Evolutionary conservation across 2,113 vertebrate genomes (phyloP).

Genomic region (Chinchilla lanigera): DNA sequence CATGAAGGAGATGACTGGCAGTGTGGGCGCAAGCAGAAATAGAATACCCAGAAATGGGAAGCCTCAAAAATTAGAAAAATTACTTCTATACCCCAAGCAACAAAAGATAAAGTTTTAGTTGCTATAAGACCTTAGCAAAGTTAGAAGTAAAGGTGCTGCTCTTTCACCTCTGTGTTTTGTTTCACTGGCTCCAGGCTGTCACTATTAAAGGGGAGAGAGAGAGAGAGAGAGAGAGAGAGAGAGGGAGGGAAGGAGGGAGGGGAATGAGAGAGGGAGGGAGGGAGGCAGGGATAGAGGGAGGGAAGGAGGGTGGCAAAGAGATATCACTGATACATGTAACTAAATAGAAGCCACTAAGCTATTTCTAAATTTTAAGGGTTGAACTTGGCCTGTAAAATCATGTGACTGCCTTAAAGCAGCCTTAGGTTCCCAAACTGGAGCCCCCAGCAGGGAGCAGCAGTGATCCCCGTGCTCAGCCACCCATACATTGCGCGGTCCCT

Average conservation of each 20-base stretch:
- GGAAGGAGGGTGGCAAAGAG: background rate
- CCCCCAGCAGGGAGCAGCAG: background rate
- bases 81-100: background rate
- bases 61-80: background rate
- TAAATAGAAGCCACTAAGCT: background rate
- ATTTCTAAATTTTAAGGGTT: background rate
- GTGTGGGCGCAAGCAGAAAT: background rate
- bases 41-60: background rate
- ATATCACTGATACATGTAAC: background rate
- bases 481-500: background rate
- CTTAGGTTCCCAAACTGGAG: background rate
- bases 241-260: background rate
- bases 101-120: background rate
- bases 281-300: background rate
- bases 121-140: background rate
- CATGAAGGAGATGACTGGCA: background rate
- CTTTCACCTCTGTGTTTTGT: background rate
- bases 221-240: background rate
- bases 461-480: background rate
- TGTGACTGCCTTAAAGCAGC: background rate
- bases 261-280: background rate
- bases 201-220: no score
- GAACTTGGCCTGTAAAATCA: background rate
- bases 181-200: background rate
- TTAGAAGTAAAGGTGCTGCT: background rate